Conservation (phyloP, 2,888 invertebrate species). For the Syrista parreyssii region DNA sequence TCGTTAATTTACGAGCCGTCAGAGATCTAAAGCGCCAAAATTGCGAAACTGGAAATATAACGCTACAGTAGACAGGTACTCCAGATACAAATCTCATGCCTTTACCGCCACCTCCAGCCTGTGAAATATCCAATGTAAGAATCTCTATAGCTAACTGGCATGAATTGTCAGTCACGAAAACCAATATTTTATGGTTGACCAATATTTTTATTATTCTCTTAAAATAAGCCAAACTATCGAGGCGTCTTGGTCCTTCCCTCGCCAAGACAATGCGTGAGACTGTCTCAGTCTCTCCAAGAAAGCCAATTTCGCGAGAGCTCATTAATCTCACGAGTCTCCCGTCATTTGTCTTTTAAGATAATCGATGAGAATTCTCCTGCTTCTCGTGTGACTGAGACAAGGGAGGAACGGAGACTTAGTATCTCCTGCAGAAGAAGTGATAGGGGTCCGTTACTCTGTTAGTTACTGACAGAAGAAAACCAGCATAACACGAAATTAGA, state of each 20-base stretch:
- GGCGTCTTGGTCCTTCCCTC: neutral
- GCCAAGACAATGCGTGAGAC: neutral
- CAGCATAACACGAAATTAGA: neutral
- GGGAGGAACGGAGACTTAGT: neutral
- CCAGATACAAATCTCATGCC: neutral
- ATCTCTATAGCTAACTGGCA: neutral
- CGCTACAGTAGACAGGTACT: constrained; percentile 5
- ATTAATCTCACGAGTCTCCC: constrained; percentile 47
- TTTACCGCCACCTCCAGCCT: neutral
- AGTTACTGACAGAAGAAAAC: neutral
- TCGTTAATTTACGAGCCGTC: constrained; percentile 19
- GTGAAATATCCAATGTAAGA: neutral
- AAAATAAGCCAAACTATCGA: neutral
- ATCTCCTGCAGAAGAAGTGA: neutral
- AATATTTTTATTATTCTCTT: neutral
- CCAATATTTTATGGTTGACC: neutral
- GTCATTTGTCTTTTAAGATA: constrained; percentile 54
- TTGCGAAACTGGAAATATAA: constrained; percentile 16
- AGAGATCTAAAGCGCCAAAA: constrained; percentile 15
- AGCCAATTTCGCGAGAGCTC: constrained; percentile 42
- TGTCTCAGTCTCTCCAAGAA: neutral
- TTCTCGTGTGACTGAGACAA: neutral
- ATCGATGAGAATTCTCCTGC: constrained; percentile 31
- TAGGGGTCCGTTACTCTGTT: neutral
- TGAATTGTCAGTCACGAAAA: neutral